A percentile compares a stretch with the other conserved stretches of the same genome.
Conservation (phyloP, 2,888 invertebrate genomes). For the Phaonia tiefii region DNA sequence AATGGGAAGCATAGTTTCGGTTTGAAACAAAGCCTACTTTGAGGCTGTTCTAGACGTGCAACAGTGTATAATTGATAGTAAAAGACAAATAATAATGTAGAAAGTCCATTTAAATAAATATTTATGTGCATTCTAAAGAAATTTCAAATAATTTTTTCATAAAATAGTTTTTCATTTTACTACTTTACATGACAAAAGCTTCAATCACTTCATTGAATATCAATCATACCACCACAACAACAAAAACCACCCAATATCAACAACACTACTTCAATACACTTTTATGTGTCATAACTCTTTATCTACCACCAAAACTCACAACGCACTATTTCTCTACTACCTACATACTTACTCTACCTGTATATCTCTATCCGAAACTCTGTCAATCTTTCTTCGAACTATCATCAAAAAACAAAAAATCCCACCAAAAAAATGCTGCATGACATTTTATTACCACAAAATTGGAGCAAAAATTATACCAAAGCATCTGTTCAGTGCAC, state of each 20-base stretch:
- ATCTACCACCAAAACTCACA: neutral
- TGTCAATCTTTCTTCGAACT: neutral
- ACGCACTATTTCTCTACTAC: neutral
- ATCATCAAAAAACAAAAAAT: constrained; percentile 20
- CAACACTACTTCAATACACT: neutral
- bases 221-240: neutral
- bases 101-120: too few species aligned
- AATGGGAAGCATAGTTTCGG: too few species aligned
- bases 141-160: neutral
- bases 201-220: constrained; percentile 2
- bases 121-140: too few species aligned
- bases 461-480: neutral
- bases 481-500: neutral
- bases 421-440: constrained; percentile 28
- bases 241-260: neutral
- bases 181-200: too few species aligned
- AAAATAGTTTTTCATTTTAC: neutral
- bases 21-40: too few species aligned
- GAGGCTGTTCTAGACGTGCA: too few species aligned
- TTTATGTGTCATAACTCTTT: neutral
- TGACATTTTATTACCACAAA: constrained; percentile 6
- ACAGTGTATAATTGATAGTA: too few species aligned
- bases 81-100: too few species aligned
- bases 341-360: constrained; percentile 3
- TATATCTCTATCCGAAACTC: constrained; percentile 18